phyloP scores from a whole-genome alignment of 2,113 vertebrate genomes.

The Tenrec ecaudatus region DNA sequence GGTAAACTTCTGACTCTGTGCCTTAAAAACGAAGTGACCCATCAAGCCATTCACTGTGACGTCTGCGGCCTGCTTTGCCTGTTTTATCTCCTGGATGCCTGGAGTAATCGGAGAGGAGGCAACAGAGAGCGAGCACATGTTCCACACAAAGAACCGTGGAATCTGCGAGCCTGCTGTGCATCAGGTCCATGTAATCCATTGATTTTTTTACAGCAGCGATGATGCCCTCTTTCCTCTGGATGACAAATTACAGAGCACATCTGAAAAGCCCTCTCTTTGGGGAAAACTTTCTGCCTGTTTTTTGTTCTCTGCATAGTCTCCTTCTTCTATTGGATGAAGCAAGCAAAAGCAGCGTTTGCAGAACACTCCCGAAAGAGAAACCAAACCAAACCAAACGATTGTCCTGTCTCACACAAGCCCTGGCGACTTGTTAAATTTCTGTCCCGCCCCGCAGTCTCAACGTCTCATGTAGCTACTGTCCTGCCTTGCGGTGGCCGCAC shows the following conservation, averaged over 20 bases:
- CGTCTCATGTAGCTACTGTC: too few relatives aligned
- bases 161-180: slow-evolving; percentile 73
- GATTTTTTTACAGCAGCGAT: slow-evolving; percentile 74
- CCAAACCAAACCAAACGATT: too few relatives aligned
- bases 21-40: slow-evolving; percentile 52
- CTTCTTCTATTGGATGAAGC: slow-evolving; percentile 55
- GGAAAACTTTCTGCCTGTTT: slow-evolving; percentile 59
- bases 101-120: slow-evolving; percentile 61
- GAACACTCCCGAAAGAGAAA: slow-evolving; percentile 16
- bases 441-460: too few relatives aligned
- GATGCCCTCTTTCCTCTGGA: slow-evolving; percentile 76
- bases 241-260: slow-evolving; percentile 72
- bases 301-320: slow-evolving; percentile 51
- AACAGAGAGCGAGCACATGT: slow-evolving; percentile 69
- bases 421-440: too few relatives aligned
- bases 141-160: slow-evolving; percentile 58
- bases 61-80: slow-evolving; percentile 54
- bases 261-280: slow-evolving; percentile 66
- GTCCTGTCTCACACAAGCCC: too few relatives aligned
- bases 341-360: slow-evolving; percentile 10
- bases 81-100: slow-evolving; percentile 72
- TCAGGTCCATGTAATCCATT: slow-evolving; percentile 50
- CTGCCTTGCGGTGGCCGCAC: too few relatives aligned
- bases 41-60: slow-evolving; percentile 23
- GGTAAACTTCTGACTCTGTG: slow-evolving; percentile 43